phyloP scores from a whole-genome alignment of 2,113 vertebrate species.

The Gallinago media region DNA sequence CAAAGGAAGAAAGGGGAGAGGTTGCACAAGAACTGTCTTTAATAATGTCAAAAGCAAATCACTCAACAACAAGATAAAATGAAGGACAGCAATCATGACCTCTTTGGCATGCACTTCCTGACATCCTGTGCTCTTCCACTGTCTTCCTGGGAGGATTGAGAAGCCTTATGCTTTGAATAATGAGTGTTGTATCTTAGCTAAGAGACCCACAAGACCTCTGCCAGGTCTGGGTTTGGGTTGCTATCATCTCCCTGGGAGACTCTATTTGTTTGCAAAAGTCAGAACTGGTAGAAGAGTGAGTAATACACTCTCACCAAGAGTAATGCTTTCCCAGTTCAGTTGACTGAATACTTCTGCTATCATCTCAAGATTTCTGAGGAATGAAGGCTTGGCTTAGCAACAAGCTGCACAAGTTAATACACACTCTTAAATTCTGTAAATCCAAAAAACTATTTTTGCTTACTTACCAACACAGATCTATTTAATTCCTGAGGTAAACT shows the following conservation, averaged over 20 bases:
- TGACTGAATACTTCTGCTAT: neutral
- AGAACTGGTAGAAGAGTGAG: neutral
- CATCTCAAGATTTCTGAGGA: neutral
- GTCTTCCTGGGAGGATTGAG: neutral
- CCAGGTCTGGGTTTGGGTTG: neutral
- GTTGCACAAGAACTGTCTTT: neutral
- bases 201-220: neutral
- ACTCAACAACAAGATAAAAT: neutral
- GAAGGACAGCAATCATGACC: neutral
- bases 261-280: neutral
- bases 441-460: neutral
- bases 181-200: neutral
- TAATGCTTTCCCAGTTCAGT: neutral
- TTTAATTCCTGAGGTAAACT: neutral
- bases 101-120: neutral
- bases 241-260: neutral
- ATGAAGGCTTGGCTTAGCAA: neutral
- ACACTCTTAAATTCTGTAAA: neutral
- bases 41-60: neutral
- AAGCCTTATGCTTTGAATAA: neutral
- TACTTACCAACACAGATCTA: neutral
- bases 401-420: neutral
- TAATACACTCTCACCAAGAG: neutral
- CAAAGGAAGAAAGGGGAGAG: neutral
- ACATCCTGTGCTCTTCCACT: neutral